Conservation (phyloP, 2,113 vertebrate genomes). For the Hucho hucho region DNA sequence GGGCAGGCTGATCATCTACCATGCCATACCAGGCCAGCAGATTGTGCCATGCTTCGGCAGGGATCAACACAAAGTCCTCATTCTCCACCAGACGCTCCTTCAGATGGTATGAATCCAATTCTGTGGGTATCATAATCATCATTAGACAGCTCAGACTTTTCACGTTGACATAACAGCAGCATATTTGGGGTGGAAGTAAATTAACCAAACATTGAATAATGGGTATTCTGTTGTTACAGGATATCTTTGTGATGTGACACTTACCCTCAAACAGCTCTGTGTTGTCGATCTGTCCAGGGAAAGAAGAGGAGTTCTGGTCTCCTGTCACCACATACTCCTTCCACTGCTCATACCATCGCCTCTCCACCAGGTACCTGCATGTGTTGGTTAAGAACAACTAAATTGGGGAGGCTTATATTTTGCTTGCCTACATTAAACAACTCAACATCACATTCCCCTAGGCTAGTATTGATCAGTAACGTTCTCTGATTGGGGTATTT, state of each 20-base stretch:
- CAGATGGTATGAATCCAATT: slow-evolving; percentile 75
- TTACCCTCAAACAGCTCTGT: slow-evolving; percentile 80
- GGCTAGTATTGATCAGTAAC: too few relatives aligned
- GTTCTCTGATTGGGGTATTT: too few relatives aligned
- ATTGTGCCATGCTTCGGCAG: slow-evolving; percentile 74
- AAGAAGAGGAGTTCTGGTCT: slow-evolving; percentile 77
- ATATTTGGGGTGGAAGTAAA: too few relatives aligned
- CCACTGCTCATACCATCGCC: slow-evolving; percentile 82
- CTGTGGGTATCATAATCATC: slow-evolving; percentile 50
- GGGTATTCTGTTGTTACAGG: background rate
- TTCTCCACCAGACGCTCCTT: slow-evolving; percentile 80
- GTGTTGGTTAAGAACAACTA: too few relatives aligned
- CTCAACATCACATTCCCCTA: too few relatives aligned
- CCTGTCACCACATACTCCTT: slow-evolving; percentile 77
- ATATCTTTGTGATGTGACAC: background rate
- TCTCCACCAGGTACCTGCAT: slow-evolving; percentile 80
- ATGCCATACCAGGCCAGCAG: slow-evolving; percentile 80
- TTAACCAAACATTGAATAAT: too few relatives aligned
- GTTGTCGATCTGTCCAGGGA: slow-evolving; percentile 82
- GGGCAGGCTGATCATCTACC: slow-evolving; percentile 73
- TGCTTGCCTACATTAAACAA: too few relatives aligned
- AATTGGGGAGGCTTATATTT: too few relatives aligned
- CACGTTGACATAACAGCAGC: too few relatives aligned
- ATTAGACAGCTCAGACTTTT: too few relatives aligned
- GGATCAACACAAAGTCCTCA: slow-evolving; percentile 80